Evolutionary conservation across 2,797 vertebrate species (phyloP), one percentile per base, ranked within the genome.

Genomic region (Scarus forsteni): DNA sequence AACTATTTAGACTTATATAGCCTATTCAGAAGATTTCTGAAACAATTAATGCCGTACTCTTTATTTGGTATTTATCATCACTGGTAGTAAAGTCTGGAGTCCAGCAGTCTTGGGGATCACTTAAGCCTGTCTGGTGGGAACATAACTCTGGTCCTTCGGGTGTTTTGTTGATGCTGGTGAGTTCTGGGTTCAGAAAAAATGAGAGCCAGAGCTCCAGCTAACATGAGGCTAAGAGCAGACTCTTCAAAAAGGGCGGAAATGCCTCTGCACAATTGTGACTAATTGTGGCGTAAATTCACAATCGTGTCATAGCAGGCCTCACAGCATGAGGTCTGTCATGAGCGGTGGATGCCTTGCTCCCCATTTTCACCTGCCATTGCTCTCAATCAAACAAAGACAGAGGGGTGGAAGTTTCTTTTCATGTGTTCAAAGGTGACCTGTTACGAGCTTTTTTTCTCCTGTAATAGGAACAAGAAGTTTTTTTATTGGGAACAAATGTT

Each of bases 401-500:
- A 91, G 89, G 83, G 85, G 69, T 80, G 82, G 89, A 91, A 86
- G 90, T 82, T 93, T 90, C 91, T 93, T 93, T 94, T 88, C 91
- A 88, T 86, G 91, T 94, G 90, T 92, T 93, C 94, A 93, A 92
- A 95, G 91, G 93, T 92, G 79, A 92, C 92, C 84, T 85, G 92
- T 92, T 88, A 91, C 91, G 83, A 89, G 91, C 92, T 93, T 85
- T 83, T 94, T 92, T 92, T 94, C 92, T 91, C 92, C 92, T 92
- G 92, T 89, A 89, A 87, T 90, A 90, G 94, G 95, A 95, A 97
- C 95, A 96, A 94, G 95, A 94, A 95, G 92, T 94, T 93, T 93
- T 94, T 94, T 96, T 94, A 95, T 95, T 94, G 92, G 92, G 92
- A 96, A 95, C 95, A 96, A 96, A 96, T 96, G 95, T 95, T 96